Evolutionary conservation across 1,140 invertebrate species (phyloP), one percentile per base, ranked within the genome.

Genomic region (Drosophila equinoxialis): DNA sequence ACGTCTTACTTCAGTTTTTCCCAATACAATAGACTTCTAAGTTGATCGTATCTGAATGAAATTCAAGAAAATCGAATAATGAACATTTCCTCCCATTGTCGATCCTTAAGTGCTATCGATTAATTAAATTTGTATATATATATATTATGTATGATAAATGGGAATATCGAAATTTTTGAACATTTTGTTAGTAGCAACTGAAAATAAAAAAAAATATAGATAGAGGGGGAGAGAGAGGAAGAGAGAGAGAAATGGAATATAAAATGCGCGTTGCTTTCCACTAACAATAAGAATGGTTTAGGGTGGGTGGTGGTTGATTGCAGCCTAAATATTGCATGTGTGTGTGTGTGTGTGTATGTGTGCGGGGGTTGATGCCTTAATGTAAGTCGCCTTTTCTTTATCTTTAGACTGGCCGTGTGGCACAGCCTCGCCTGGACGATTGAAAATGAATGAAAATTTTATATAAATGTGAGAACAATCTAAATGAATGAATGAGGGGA

Each of bases 401-500:
- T 10, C 17, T 45, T 20, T 33, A 65, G 41, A 8, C 39, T 41
- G 41, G 0, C 55, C 26, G 6, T 62, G 41, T 57, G 23, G 37
- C 35, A 14, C n/a, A 14, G 42, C 62, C 65, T 59, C 39, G 33
- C 59, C 45, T 48, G 68, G 74, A 57, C 81, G 74, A 84, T 84
- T 81, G 81, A 80, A 84, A 81, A 84, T 77, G 78, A 83, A 83
- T 83, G 81, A 83, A 83, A 79, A 84, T 83, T 83, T 48, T 48
- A 48, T 48, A 48, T 76, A 83, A 79, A 72, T 67, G 69, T 66
- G 75, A 58, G 68, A 39, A 65, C 63, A 70, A 75, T 68, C 55
- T 60, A 62, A 79, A 62, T 42, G 74, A 60, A 55, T 30, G 59
- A 48, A 57, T 66, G 68, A 63, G 35, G 51, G 39, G 14, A 37